phyloP scores from a whole-genome alignment of 2,797 vertebrate species.

The Galago senegalensis region DNA sequence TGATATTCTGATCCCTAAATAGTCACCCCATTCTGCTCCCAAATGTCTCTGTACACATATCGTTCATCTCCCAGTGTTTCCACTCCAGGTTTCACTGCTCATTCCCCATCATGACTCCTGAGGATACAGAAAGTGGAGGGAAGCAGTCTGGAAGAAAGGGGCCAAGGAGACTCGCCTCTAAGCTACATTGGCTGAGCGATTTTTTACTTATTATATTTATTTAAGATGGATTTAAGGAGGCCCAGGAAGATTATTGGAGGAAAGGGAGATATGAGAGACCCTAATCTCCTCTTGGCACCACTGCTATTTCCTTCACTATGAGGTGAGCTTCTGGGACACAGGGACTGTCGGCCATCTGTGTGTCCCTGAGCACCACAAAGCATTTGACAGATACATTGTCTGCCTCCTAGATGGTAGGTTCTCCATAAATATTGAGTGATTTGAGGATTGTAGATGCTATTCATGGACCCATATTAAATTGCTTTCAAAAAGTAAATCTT shows the following conservation, averaged over 20 bases:
- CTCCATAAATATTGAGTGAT: constrained; percentile 5
- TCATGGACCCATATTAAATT: neutral
- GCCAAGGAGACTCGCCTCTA: neutral
- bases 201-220: constrained; percentile 14
- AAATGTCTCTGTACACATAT: neutral
- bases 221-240: neutral
- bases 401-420: neutral
- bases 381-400: neutral
- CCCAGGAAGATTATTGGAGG: neutral
- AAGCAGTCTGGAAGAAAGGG: neutral
- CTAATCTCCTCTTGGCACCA: neutral
- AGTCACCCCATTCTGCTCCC: neutral
- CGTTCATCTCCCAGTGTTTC: neutral
- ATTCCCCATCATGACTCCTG: neutral
- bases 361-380: neutral
- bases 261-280: neutral
- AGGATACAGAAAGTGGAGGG: neutral
- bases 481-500: constrained; percentile 16
- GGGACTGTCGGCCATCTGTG: neutral
- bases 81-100: neutral
- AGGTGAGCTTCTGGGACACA: neutral
- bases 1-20: neutral
- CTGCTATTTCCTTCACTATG: neutral
- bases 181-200: neutral
- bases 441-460: neutral